These are phyloP conservation scores for Oscheius sp. DNA, from an alignment of 1,140 invertebrate species.

Conservation along the genomic window DNA sequence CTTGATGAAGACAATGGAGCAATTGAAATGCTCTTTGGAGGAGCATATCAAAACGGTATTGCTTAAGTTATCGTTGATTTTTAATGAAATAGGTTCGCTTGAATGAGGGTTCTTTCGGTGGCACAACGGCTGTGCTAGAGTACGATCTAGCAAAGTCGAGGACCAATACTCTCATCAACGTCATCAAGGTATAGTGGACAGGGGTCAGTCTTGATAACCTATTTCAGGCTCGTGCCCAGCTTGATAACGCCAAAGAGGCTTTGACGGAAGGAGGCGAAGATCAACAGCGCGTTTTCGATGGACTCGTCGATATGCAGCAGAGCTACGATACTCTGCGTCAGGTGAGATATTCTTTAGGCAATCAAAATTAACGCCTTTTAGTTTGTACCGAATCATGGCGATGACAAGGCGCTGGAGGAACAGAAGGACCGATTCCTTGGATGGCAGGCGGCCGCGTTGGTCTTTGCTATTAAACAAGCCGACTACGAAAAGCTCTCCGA, in stretches of 20 bases:
- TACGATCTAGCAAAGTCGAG: not conserved
- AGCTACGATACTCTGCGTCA: not conserved
- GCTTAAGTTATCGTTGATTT: too few relatives aligned
- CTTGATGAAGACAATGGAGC: not conserved
- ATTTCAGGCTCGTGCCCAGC: not conserved
- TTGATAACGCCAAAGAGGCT: not conserved
- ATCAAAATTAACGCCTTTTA: not conserved
- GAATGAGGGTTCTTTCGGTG: not conserved
- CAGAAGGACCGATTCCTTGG: not conserved
- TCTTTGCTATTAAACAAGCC: constrained; percentile 2
- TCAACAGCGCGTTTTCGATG: not conserved
- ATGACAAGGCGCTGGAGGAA: not conserved
- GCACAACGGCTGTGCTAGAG: not conserved
- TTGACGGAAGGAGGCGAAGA: not conserved
- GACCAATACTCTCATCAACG: not conserved
- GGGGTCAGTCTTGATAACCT: not conserved
- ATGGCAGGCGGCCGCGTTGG: not conserved
- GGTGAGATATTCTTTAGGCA: not conserved
- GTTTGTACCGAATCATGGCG: not conserved
- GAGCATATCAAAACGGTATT: constrained; percentile 2
- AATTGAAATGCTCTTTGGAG: not conserved
- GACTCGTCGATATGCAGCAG: constrained; percentile 4
- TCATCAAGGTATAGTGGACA: not conserved
- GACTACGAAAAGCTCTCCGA: constrained; percentile 8
- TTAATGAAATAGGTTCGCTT: too few relatives aligned